phyloP scores from a whole-genome alignment of 2,113 vertebrate species.

The Rhineura floridana region DNA sequence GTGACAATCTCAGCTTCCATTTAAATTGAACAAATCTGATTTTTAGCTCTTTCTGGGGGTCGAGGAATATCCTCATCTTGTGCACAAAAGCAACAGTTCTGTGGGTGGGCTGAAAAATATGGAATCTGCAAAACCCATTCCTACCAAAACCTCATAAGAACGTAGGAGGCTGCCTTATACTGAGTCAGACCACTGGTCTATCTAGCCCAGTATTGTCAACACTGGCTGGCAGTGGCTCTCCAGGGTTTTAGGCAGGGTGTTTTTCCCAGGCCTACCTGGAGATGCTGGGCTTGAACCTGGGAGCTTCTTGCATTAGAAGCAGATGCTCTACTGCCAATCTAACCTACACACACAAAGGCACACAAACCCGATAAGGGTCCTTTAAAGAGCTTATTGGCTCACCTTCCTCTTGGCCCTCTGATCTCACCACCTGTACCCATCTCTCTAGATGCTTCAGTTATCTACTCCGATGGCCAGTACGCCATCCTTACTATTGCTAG shows the following conservation, averaged over 20 bases:
- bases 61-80: background rate
- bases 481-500: too few relatives aligned
- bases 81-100: too few relatives aligned
- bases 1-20: background rate
- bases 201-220: too few relatives aligned
- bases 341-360: background rate
- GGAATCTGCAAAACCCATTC: background rate
- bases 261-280: too few relatives aligned
- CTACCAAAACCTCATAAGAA: background rate
- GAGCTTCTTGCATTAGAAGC: too few relatives aligned
- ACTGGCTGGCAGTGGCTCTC: too few relatives aligned
- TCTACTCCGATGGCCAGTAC: background rate
- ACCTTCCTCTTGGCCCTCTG: background rate
- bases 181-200: too few relatives aligned
- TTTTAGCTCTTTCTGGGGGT: background rate
- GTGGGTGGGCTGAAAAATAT: background rate
- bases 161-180: too few relatives aligned
- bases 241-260: too few relatives aligned
- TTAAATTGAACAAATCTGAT: background rate
- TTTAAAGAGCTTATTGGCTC: background rate
- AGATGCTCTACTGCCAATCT: too few relatives aligned
- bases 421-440: too few relatives aligned
- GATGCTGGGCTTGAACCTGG: too few relatives aligned
- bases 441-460: background rate
- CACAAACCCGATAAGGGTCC: background rate